These are phyloP conservation scores for Hippasteria phrygiana DNA, from an alignment of 53 echinoderm and acorn worm genomes.

Conservation along the genomic window DNA sequence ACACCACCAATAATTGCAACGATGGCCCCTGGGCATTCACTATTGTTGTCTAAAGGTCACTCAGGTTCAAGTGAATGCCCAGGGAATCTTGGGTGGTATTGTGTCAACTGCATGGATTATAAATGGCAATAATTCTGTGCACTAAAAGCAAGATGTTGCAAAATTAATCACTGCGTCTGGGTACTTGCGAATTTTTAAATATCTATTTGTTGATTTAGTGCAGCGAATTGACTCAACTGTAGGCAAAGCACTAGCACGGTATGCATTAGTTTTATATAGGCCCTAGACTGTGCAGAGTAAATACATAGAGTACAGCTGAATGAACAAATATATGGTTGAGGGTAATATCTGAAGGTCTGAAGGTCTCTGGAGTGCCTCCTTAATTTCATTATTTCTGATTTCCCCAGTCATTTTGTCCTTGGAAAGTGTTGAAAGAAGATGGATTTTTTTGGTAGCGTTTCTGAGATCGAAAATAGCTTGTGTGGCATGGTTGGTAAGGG, in stretches of 20 bases:
- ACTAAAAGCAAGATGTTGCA: background rate
- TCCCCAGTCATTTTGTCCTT: background rate
- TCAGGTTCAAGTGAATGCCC: conserved; percentile 9
- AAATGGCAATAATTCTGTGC: conserved; percentile 42
- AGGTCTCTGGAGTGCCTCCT: background rate
- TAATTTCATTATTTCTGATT: conserved; percentile 12
- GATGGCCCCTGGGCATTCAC: background rate
- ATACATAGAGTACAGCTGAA: background rate
- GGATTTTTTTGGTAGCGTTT: background rate
- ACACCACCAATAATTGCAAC: background rate
- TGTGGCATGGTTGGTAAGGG: background rate
- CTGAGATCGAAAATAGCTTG: background rate
- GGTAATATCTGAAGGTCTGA: background rate
- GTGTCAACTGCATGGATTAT: conserved; percentile 4
- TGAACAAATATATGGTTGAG: background rate
- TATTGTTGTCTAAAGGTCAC: conserved; percentile 41
- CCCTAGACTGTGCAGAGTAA: background rate
- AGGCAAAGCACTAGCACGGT: background rate
- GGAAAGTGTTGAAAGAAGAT: background rate
- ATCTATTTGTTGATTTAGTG: background rate
- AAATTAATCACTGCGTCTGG: background rate
- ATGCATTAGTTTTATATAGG: background rate
- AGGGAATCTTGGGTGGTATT: background rate
- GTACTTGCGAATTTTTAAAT: too few relatives aligned
- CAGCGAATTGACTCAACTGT: background rate